Conservation (phyloP, 1,140 invertebrate genomes). For the Drosophila serrata region DNA sequence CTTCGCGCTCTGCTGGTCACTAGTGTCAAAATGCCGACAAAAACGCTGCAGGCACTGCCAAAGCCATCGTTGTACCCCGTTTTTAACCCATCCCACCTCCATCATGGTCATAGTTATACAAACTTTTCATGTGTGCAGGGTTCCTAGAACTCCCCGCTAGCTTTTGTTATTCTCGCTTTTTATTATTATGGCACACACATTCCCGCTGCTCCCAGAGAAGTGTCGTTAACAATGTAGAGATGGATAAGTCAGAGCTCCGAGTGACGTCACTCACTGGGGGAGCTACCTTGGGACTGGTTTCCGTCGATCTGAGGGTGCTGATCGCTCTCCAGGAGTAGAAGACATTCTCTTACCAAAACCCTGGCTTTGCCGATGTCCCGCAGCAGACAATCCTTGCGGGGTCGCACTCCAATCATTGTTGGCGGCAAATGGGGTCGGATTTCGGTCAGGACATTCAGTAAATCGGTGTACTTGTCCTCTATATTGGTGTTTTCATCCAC, state of each 20-base stretch:
- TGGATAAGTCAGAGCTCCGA: neutral
- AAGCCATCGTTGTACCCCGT: conserved; percentile 5
- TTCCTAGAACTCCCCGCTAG: conserved; percentile 41
- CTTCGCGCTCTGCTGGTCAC: conserved; percentile 46
- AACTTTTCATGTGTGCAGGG: conserved; percentile 24
- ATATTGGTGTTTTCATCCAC: conserved; percentile 44
- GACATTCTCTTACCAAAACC: conserved; percentile 47
- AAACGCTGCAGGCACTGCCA: conserved; percentile 16
- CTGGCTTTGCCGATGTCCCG: conserved; percentile 68
- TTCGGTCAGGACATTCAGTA: conserved; percentile 38
- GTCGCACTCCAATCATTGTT: conserved; percentile 43
- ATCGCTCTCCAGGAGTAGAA: conserved; percentile 49
- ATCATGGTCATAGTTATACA: conserved; percentile 14
- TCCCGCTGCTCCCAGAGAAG: neutral
- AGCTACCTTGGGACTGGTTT: neutral
- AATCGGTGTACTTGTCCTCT: conserved; percentile 41
- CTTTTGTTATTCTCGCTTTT: conserved; percentile 28
- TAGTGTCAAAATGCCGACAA: conserved; percentile 54
- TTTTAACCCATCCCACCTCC: conserved; percentile 24
- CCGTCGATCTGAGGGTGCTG: neutral
- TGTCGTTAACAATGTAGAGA: conserved; percentile 18
- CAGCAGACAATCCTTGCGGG: conserved; percentile 61
- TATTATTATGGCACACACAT: conserved; percentile 36
- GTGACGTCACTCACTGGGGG: conserved; percentile 43
- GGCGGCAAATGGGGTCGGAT: conserved; percentile 49